Evolutionary conservation across 2,113 vertebrate genomes (phyloP), one percentile per base, ranked within the genome.

Genomic region (Helogale parvula): DNA sequence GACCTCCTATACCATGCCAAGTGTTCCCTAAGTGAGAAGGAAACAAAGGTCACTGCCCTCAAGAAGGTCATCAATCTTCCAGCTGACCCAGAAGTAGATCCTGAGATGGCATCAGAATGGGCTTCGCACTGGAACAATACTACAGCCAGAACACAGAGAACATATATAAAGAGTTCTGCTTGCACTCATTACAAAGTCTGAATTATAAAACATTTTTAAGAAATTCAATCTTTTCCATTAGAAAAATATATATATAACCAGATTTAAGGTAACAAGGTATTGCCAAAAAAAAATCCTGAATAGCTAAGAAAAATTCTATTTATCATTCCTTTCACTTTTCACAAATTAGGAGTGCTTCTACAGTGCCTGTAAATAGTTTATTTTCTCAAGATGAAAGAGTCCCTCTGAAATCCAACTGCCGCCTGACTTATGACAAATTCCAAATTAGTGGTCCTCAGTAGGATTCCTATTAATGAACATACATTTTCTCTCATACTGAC

Each of bases 201-300:
- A 96, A 96, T 74, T 91, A 82, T 93, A 88, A 85, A 94, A 87
- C 38, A 85, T 80, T 96, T 86, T 83, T 88, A 97, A 90, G 45
- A 95, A 94, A 93, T 19, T 63, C 0, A 71, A 35, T 13, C 38
- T 90, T 93, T 93, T 86, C 90, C 15, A 84, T 12, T 38, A 88
- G 57, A 17, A 69, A 92, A 92, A 86, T 94, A 92, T 60, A 68
- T 31, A 57, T 47, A 60, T 82, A 97, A 68, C 52, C 88, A 71
- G 50, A 71, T 57, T 57, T 93, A 76, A 92, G 38, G 50, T 88
- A 92, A 95, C 14, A 60, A 71, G 50, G 23, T 76, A 89, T 45
- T 81, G 17, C 54, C 68, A 81, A 54, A 27, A 11, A 95, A 97
- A 94, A 95, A 47, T 94, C 35, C 60, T 65, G 19, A 94, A 60